Base-by-base conservation (phyloP, 2,797 vertebrate genomes). In the Cottoperca gobio region DNA sequence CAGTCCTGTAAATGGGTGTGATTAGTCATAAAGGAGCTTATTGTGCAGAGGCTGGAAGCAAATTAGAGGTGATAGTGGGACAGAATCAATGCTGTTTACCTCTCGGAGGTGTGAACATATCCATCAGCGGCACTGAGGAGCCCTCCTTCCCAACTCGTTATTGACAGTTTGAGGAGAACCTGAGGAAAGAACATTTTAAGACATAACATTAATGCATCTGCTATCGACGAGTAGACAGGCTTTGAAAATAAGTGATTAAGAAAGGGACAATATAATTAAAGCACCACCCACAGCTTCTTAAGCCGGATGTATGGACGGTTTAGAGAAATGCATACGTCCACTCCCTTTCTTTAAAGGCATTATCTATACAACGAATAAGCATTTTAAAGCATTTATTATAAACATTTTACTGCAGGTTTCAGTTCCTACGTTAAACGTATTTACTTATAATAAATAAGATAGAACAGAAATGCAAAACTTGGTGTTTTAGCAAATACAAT, bases 21-120 rank as follows among this genome's bases (percentile, higher is more conserved):
- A 95, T 95, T 95, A 95, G 93, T 93, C 46, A 85, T 94, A 95
- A 94, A 92, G 91, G 81, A 88, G 86, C 81, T 89, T 85, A 92
- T 92, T 94, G 92, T 90, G 92, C 89, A 90, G 88, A 88, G 82
- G 76, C 91, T 93, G 88, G 91, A 93, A 93, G 92, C 93, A 91
- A 94, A 95, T 95, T 92, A 93, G 91, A 95, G 92, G 93, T 88
- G 91, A 95, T 93, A 91, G 94, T 93, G 91, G 94, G 93, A 93
- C 89, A 89, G 83, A 84, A 95, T 97, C 96, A 88, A 96, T 97
- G 95, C 92, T 92, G 93, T 96, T 97, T 96, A 95, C 95, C 93
- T 94, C 2, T 93, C 79, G 73, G 90, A 95, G 94, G 95, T 93
- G 94, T 90, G 92, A 96, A 93, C 94, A 80, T 93, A 96, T 96